These are phyloP conservation scores for Drosophila algonquin DNA, from an alignment of 2,888 invertebrate species.

Conservation along the genomic window DNA sequence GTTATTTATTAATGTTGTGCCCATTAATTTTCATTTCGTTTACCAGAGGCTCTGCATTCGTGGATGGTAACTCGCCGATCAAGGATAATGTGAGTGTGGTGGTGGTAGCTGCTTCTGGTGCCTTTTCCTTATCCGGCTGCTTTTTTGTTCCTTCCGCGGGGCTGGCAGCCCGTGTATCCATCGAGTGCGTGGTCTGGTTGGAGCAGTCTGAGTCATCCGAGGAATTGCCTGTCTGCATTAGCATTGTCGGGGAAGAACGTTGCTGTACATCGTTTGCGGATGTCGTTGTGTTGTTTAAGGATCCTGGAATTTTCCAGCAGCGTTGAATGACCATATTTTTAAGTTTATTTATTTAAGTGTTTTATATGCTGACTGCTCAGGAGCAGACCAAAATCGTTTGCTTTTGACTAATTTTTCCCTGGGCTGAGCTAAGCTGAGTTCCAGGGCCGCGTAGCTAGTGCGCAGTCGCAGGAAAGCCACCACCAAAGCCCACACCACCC, in stretches of 20 bases:
- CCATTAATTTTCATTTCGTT: neutral
- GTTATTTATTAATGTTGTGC: neutral
- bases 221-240: conserved; percentile 57
- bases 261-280: conserved; percentile 37
- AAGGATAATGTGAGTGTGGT: conserved; percentile 31
- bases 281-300: conserved; percentile 46
- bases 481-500: conserved; percentile 18
- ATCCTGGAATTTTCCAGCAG: conserved; percentile 82
- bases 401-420: conserved; percentile 22
- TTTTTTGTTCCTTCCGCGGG: conserved; percentile 44
- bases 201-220: conserved; percentile 84
- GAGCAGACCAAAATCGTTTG: conserved; percentile 8
- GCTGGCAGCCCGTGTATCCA: conserved; percentile 79
- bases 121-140: conserved; percentile 43
- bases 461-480: conserved; percentile 47
- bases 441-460: conserved; percentile 40
- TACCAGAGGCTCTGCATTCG: conserved; percentile 57
- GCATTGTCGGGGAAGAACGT: conserved; percentile 76
- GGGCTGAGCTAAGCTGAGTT: conserved; percentile 44
- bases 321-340: conserved; percentile 83
- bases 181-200: conserved; percentile 82
- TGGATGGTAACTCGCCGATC: conserved; percentile 40
- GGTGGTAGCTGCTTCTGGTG: conserved; percentile 4
- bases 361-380: conserved; percentile 1
- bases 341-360: neutral